phyloP scores from a whole-genome alignment of 2,888 invertebrate species.

The Phorcus lineatus region DNA sequence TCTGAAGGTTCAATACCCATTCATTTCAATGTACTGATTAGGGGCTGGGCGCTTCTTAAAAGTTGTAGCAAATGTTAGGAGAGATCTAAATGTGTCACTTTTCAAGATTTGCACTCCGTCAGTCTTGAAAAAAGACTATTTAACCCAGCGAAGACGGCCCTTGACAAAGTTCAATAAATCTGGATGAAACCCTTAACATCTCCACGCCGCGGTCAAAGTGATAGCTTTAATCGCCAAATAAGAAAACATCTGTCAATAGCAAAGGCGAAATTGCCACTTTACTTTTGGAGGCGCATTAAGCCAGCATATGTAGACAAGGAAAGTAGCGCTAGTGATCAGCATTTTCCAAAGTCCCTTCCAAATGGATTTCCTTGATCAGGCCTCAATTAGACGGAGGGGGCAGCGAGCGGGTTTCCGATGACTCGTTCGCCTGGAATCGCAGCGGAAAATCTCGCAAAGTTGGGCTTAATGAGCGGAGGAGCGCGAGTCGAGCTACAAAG shows the following conservation, averaged over 20 bases:
- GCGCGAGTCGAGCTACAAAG: slow-evolving; percentile 20
- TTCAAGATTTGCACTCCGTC: slow-evolving; percentile 5
- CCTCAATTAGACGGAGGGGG: slow-evolving; percentile 28
- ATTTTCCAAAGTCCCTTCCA: slow-evolving; percentile 25
- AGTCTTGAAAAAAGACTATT: slow-evolving; percentile 8
- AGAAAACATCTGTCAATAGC: slow-evolving; percentile 19
- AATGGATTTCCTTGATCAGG: slow-evolving; percentile 40
- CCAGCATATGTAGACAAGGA: neutral
- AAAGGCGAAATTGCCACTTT: slow-evolving; percentile 24
- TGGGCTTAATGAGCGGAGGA: slow-evolving; percentile 44
- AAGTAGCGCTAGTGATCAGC: neutral
- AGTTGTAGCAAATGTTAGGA: slow-evolving; percentile 10
- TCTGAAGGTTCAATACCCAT: neutral
- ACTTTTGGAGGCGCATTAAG: slow-evolving; percentile 19
- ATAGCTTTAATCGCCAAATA: slow-evolving; percentile 16
- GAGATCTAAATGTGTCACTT: slow-evolving; percentile 11
- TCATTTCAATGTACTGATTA: neutral
- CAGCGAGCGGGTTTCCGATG: slow-evolving; percentile 36
- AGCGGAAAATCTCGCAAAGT: slow-evolving; percentile 42
- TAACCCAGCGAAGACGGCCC: neutral
- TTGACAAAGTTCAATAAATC: slow-evolving; percentile 13
- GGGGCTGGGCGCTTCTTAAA: neutral
- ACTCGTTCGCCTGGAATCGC: slow-evolving; percentile 30
- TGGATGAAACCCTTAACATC: slow-evolving; percentile 13
- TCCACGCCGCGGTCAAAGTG: slow-evolving; percentile 3